Evolutionary conservation across 2,797 vertebrate genomes (phyloP).

Genomic region (Helostoma temminkii): DNA sequence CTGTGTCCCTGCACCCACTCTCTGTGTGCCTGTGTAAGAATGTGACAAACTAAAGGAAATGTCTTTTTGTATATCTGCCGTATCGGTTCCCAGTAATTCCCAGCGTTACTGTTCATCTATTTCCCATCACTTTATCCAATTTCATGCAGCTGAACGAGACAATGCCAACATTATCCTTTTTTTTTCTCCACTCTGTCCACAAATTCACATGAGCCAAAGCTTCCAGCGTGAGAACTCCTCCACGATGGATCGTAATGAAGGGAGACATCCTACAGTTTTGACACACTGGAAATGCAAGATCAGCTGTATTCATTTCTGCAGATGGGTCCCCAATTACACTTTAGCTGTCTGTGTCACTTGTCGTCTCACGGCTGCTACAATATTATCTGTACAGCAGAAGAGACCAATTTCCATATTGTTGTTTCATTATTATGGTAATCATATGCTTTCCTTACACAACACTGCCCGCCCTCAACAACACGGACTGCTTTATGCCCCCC

Average conservation of each 20-base stretch:
- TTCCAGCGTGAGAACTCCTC: conserved; percentile 21
- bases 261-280: conserved; percentile 47
- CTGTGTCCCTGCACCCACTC: conserved; percentile 27
- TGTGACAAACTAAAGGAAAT: conserved; percentile 52
- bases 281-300: conserved; percentile 71
- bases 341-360: conserved; percentile 57
- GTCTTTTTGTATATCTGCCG: conserved; percentile 51
- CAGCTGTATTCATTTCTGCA: conserved; percentile 69
- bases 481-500: conserved; percentile 18
- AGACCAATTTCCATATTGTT: conserved; percentile 42
- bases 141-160: conserved; percentile 55
- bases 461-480: conserved; percentile 11
- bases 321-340: conserved; percentile 69
- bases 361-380: conserved; percentile 56
- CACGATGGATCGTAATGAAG: conserved; percentile 53
- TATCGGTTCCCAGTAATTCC: conserved; percentile 47
- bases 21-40: conserved; percentile 30
- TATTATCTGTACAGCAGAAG: conserved; percentile 38
- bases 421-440: conserved; percentile 53
- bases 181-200: conserved; percentile 1
- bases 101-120: conserved; percentile 49
- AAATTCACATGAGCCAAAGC: conserved; percentile 15
- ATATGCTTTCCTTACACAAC: conserved; percentile 19
- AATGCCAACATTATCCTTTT: conserved; percentile 46
- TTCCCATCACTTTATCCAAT: conserved; percentile 67